Evolutionary conservation across 2,113 vertebrate genomes (phyloP).

Genomic region (Chionis minor): DNA sequence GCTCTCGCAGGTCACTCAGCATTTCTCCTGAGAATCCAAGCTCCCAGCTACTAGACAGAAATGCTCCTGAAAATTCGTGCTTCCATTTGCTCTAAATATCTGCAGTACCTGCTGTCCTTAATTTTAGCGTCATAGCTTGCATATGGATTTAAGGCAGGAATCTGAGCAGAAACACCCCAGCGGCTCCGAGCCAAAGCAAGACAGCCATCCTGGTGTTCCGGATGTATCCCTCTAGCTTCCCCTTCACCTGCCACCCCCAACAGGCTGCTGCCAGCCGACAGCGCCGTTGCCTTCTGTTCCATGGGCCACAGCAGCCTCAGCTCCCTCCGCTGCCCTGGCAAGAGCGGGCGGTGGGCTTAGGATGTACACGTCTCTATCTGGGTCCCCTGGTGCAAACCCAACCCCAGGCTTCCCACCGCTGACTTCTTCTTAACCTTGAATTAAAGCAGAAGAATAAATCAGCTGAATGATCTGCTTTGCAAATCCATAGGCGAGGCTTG

Average conservation of each 20-base stretch:
- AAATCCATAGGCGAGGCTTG: neutral
- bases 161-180: neutral
- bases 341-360: neutral
- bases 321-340: neutral
- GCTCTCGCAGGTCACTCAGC: neutral
- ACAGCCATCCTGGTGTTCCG: neutral
- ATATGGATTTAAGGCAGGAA: neutral
- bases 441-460: neutral
- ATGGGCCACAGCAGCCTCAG: neutral
- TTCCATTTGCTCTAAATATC: neutral
- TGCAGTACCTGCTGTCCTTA: neutral
- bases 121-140: neutral
- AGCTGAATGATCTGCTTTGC: neutral
- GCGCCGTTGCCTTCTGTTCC: neutral
- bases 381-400: neutral
- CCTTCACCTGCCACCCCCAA: neutral
- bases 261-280: neutral
- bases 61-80: neutral
- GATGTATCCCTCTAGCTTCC: neutral
- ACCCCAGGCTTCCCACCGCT: neutral
- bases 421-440: neutral
- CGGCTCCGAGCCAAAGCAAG: neutral
- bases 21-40: neutral
- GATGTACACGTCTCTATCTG: neutral
- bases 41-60: neutral